Percentiles rank a stretch among this genome's conserved stretches.
Evolutionary conservation across 2,113 vertebrate genomes (phyloP).

Genomic region (Bubo blakistoni): DNA sequence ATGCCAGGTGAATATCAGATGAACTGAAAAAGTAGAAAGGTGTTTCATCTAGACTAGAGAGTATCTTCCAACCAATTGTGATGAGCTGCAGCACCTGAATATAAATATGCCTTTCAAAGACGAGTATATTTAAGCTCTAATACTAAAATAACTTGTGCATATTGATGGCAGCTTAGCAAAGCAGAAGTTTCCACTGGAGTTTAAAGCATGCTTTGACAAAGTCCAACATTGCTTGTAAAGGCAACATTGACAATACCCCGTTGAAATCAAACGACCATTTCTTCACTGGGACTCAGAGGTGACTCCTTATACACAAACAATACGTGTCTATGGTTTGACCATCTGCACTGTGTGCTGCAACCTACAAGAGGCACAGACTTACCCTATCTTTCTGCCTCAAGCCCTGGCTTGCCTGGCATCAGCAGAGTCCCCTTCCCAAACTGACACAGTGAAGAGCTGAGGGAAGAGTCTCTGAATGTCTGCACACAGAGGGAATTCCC

Average conservation of each 20-base stretch:
- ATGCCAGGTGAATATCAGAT: not conserved
- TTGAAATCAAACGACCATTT: not conserved
- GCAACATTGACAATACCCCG: not conserved
- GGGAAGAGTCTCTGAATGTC: not conserved
- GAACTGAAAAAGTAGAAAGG: not conserved
- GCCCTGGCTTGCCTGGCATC: not conserved
- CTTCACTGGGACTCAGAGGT: not conserved
- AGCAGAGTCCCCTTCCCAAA: not conserved
- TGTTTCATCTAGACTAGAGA: not conserved
- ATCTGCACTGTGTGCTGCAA: not conserved
- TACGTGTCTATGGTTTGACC: not conserved
- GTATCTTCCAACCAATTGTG: not conserved
- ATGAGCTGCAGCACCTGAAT: not conserved
- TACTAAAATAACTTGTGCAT: not conserved
- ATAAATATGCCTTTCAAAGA: not conserved
- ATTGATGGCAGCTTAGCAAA: not conserved
- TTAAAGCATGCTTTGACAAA: not conserved
- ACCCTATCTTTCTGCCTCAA: not conserved
- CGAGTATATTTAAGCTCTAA: not conserved
- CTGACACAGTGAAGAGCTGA: not conserved
- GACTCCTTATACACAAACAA: not conserved
- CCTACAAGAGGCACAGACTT: accelerated
- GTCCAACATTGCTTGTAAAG: not conserved
- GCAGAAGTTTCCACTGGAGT: not conserved
- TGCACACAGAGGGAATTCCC: accelerated